These are phyloP conservation scores for Campylorhamphus procurvoides DNA, from an alignment of 2,113 vertebrate genomes.

Conservation along the genomic window DNA sequence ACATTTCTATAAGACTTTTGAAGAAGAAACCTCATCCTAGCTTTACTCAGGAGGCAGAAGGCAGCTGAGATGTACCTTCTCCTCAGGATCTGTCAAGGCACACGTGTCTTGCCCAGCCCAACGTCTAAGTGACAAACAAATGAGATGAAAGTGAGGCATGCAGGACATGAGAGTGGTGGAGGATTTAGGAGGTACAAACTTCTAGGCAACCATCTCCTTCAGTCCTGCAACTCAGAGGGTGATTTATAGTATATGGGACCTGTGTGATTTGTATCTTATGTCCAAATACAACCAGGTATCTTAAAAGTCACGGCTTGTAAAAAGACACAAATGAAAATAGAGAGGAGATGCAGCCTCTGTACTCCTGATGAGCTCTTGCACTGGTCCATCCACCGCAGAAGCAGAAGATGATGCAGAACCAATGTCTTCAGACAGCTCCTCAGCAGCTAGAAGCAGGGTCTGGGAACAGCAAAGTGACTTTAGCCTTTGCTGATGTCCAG, in stretches of 20 bases:
- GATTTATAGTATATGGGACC: background rate
- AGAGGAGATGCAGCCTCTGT: background rate
- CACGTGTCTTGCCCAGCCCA: fast-evolving
- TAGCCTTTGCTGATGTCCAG: background rate
- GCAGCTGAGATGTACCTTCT: background rate
- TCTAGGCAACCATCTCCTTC: background rate
- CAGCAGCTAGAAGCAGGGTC: background rate
- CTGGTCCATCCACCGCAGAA: background rate
- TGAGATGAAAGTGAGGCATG: background rate
- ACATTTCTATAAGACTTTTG: background rate
- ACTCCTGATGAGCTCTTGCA: background rate
- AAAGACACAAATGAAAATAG: background rate
- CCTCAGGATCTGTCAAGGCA: background rate
- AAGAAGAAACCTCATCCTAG: background rate
- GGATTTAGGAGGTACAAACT: background rate
- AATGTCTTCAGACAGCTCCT: background rate
- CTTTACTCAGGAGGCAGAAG: background rate
- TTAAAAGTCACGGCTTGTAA: background rate
- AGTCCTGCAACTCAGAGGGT: background rate
- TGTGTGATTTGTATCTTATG: background rate
- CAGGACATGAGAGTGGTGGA: background rate
- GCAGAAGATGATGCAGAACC: background rate
- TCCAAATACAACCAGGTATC: background rate
- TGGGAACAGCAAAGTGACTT: background rate
- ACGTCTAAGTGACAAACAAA: background rate